Evolutionary conservation across 2,113 vertebrate species (phyloP).

Genomic region (Odocoileus hemionus): DNA sequence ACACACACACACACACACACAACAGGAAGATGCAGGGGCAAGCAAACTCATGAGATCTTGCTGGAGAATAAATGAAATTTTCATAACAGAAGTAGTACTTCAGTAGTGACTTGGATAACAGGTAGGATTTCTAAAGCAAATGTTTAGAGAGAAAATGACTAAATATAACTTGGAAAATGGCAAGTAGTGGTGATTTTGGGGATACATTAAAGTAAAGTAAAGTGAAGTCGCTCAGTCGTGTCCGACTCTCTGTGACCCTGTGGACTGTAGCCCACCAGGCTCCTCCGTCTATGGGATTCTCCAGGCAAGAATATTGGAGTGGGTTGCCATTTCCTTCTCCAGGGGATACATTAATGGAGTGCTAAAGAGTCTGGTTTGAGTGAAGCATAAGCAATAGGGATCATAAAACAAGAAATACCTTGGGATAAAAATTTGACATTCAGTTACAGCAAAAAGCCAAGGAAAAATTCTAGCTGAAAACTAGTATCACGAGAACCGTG

Average conservation of each 20-base stretch:
- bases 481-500: background rate
- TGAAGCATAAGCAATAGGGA: background rate
- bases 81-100: background rate
- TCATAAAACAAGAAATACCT: background rate
- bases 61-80: background rate
- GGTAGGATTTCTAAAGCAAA: background rate
- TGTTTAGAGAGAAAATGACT: background rate
- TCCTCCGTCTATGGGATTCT: too few species aligned
- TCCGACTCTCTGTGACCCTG: too few species aligned
- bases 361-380: background rate
- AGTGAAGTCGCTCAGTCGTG: too few species aligned
- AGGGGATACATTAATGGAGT: background rate
- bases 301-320: too few species aligned
- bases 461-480: background rate
- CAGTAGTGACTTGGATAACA: background rate
- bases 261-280: too few species aligned
- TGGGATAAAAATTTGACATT: background rate
- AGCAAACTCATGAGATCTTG: background rate
- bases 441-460: background rate
- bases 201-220: background rate
- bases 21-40: background rate
- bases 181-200: background rate
- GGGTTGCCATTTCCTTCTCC: too few species aligned
- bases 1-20: background rate
- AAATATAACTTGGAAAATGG: background rate